These are phyloP conservation scores for Pygoscelis antarcticus DNA, from an alignment of 2,113 vertebrate species.

Conservation along the genomic window DNA sequence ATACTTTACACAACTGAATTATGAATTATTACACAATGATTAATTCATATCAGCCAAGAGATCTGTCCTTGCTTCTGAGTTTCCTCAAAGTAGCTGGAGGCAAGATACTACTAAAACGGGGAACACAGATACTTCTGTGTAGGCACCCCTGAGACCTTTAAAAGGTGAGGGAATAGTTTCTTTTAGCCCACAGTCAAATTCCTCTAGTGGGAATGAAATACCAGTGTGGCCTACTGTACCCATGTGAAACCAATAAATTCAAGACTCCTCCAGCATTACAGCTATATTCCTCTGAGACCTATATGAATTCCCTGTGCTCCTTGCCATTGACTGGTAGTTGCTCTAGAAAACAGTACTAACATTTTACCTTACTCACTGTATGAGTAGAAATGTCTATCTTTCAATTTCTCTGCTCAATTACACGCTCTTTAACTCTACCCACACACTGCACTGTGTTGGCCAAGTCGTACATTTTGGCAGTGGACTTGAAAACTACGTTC, in stretches of 20 bases:
- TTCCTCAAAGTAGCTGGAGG: not conserved
- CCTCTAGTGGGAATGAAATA: not conserved
- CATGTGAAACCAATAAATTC: not conserved
- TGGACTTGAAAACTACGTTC: not conserved
- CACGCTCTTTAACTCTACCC: not conserved
- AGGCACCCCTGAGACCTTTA: not conserved
- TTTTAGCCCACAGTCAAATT: not conserved
- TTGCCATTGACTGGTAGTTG: not conserved
- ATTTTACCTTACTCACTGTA: not conserved
- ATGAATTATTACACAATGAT: not conserved
- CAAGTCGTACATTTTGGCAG: constrained; percentile 11
- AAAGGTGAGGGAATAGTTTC: not conserved
- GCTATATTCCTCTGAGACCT: not conserved
- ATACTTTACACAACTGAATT: not conserved
- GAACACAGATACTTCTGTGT: not conserved
- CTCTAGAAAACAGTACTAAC: not conserved
- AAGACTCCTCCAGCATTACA: not conserved
- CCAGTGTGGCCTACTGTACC: not conserved
- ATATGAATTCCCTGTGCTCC: not conserved
- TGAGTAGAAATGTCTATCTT: not conserved
- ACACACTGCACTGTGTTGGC: not conserved
- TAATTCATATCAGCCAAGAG: not conserved
- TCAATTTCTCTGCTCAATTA: not conserved
- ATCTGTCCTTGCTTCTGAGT: not conserved
- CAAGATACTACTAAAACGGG: not conserved